Percentiles rank a stretch among this genome's conserved stretches.
Evolutionary conservation across 2,113 vertebrate genomes (phyloP).

Genomic region (Pollachius pollachius): DNA sequence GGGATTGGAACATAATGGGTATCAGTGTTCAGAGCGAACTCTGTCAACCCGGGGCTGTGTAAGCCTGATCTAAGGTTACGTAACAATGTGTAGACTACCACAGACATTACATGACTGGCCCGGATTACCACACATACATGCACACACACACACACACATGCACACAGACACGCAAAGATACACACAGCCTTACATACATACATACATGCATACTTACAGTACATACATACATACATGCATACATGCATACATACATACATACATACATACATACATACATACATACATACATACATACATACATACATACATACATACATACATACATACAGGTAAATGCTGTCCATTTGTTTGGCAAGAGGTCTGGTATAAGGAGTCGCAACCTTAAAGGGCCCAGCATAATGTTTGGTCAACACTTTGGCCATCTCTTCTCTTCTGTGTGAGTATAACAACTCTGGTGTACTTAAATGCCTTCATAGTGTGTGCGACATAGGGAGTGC

Average conservation of each 20-base stretch:
- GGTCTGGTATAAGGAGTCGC: slow-evolving; percentile 2
- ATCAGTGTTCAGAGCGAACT: slow-evolving; percentile 51
- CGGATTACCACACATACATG: slow-evolving; percentile 55
- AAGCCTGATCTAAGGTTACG: slow-evolving; percentile 58
- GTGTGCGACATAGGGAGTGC: no score
- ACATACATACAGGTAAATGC: slow-evolving; percentile 3
- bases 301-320: background rate
- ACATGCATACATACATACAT: background rate
- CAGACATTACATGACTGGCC: slow-evolving; percentile 56
- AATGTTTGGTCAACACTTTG: slow-evolving; percentile 2
- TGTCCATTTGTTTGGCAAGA: slow-evolving; percentile 14
- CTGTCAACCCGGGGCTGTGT: slow-evolving; percentile 45
- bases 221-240: background rate
- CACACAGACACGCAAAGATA: slow-evolving; percentile 15
- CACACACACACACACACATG: slow-evolving; percentile 5
- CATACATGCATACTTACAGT: background rate
- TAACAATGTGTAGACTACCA: slow-evolving; percentile 56
- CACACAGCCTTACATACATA: background rate
- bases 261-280: background rate
- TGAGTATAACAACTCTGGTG: no score
- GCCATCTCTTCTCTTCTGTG: slow-evolving; percentile 4
- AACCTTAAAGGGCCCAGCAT: background rate
- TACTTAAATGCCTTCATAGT: no score
- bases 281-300: background rate
- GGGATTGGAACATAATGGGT: slow-evolving; percentile 32